Conservation (phyloP, 2,888 invertebrate genomes). For the Panorpa germanica region DNA sequence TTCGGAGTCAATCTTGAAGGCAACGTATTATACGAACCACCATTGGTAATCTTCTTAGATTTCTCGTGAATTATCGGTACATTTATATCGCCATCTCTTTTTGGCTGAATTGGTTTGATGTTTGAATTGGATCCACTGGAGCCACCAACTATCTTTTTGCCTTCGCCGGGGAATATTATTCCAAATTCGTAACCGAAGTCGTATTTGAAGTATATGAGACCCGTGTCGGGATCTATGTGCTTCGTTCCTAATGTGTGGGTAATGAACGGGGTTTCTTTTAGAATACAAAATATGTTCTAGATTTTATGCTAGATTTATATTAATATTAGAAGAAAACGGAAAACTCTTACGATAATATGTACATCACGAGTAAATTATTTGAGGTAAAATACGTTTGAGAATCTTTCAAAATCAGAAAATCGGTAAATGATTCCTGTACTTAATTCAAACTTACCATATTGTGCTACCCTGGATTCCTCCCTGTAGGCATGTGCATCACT, state of each 20-base stretch:
- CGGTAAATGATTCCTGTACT: slow-evolving; percentile 1
- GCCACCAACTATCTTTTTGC: slow-evolving; percentile 27
- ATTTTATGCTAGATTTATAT: too few species aligned
- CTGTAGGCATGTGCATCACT: slow-evolving; percentile 46
- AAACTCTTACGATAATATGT: too few species aligned
- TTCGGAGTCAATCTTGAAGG: too few species aligned
- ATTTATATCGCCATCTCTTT: slow-evolving; percentile 35
- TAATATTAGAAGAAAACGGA: slow-evolving; percentile 5
- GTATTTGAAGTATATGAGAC: slow-evolving; percentile 63
- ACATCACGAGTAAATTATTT: too few species aligned
- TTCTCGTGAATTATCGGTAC: slow-evolving; percentile 49
- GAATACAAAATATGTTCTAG: slow-evolving; percentile 5
- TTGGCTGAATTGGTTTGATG: slow-evolving; percentile 25
- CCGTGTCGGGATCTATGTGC: slow-evolving; percentile 56
- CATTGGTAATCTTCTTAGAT: slow-evolving; percentile 15
- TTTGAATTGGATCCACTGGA: slow-evolving; percentile 10
- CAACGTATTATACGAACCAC: slow-evolving; percentile 19
- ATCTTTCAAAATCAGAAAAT: slow-evolving; percentile 8
- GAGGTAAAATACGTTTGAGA: slow-evolving; percentile 1
- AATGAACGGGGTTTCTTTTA: slow-evolving; percentile 11
- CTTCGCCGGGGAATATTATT: slow-evolving; percentile 46
- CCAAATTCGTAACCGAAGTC: slow-evolving; percentile 68
- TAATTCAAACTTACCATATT: slow-evolving; percentile 38
- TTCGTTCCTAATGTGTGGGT: slow-evolving; percentile 41
- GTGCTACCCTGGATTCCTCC: slow-evolving; percentile 47